Base-by-base conservation (phyloP, 2,113 vertebrate species). In the Uropsilus gracilis region DNA sequence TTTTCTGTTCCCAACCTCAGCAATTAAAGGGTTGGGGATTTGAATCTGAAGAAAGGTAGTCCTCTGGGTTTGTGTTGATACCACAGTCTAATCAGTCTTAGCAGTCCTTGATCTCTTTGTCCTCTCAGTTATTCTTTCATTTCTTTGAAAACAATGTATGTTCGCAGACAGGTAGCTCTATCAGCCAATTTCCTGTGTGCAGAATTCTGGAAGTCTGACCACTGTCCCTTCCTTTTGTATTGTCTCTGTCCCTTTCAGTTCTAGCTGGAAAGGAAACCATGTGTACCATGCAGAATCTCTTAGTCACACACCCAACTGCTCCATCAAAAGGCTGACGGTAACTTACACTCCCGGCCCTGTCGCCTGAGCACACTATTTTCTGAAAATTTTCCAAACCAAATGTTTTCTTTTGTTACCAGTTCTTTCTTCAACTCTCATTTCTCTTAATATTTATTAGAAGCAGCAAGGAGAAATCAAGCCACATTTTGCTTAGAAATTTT, bases 401-500 rank as follows among this genome's bases (percentile, higher is more conserved):
- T 46, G 77, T 32, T 59, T 53, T 76, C 34, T 75, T 81, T 44
- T 26, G 28, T 55, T 63, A 71, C 24, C 50, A 61, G 53, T 53
- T 80, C 44, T 71, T 71, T 84, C 20, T 30, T 39, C 48, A 44
- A 68, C 12, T 17, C 30, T 72, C 50, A 85, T 72, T 16, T 13
- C 30, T 72, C 50, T 89, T 78, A 69, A 68, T 90, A 17, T 71
- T 82, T 73, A 93, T 32, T n/a, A 2, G 8, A 73, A 91, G 48
- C 8, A 82, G 20, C 55, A 88, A 90, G 7, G 44, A 80, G 20
- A 46, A 61, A 80, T 80, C 32, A 85, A n/a, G 44, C 32, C 73
- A 20, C 8, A 80, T n/a, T 84, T 59, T 77, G 78, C 48, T 68
- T 48, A 37, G 57, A 91, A 91, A 93, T 88, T 80, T 88, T 26